Conservation (phyloP, 2,797 vertebrate genomes). For the Nannoperca obscura region DNA sequence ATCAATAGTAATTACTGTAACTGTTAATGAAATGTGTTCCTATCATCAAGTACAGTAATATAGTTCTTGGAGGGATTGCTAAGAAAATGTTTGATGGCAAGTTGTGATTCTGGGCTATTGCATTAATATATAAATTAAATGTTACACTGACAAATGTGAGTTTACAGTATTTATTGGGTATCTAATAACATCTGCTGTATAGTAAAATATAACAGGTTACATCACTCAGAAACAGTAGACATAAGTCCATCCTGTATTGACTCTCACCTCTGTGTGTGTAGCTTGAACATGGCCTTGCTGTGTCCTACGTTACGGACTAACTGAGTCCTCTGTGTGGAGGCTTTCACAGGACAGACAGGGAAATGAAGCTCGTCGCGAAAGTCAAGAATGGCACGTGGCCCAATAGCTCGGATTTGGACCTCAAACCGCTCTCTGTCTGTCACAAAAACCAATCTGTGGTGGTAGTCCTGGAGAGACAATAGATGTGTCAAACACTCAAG, state of each 20-base stretch:
- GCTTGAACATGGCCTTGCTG: constrained; percentile 83
- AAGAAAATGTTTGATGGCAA: neutral
- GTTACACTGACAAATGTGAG: neutral
- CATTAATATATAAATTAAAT: neutral
- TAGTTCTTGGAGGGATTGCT: neutral
- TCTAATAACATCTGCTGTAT: neutral
- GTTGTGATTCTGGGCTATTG: constrained; percentile 9
- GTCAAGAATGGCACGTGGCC: constrained; percentile 90
- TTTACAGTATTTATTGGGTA: neutral
- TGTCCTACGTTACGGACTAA: constrained; percentile 89
- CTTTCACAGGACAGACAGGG: constrained; percentile 88
- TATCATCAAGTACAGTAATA: neutral
- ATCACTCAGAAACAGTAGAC: neutral
- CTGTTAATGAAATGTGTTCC: constrained; percentile 1
- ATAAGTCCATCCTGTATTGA: neutral
- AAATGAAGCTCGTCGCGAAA: constrained; percentile 89
- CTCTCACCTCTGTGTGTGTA: constrained; percentile 85
- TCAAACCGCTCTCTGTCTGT: constrained; percentile 92
- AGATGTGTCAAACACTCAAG: neutral
- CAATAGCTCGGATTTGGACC: constrained; percentile 89
- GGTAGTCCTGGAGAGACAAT: constrained; percentile 86
- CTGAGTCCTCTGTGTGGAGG: constrained; percentile 87
- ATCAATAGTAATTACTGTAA: constrained; percentile 6
- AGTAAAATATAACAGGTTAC: neutral
- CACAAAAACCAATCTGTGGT: constrained; percentile 86